Evolutionary conservation across 2,888 invertebrate genomes (phyloP).

Genomic region (Heliconius charithonia): DNA sequence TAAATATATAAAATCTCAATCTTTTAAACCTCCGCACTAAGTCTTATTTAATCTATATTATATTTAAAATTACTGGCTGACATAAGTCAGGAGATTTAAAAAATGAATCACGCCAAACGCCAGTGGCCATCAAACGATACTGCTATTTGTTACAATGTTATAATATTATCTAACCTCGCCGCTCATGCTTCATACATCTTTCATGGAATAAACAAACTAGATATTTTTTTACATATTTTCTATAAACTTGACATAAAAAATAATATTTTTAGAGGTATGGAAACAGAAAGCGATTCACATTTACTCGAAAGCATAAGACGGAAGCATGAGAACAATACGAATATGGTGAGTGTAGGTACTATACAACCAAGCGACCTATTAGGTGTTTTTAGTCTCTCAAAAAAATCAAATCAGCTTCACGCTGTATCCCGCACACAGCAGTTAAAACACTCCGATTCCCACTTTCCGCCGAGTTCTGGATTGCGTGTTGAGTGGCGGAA

Average conservation of each 20-base stretch:
- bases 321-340: constrained; percentile 60
- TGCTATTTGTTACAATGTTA: constrained; percentile 14
- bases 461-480: no score
- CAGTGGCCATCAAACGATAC: background rate
- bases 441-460: no score
- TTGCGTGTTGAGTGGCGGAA: no score
- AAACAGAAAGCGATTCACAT: constrained; percentile 62
- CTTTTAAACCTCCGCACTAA: background rate
- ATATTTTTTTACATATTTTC: background rate
- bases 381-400: no score
- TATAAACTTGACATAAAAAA: background rate
- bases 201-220: constrained; percentile 32
- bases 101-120: constrained; percentile 5
- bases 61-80: background rate
- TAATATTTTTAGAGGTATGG: constrained; percentile 55
- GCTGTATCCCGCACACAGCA: no score
- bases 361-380: background rate
- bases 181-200: constrained; percentile 5
- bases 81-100: constrained; percentile 17
- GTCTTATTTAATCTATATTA: constrained; percentile 1
- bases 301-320: constrained; percentile 62
- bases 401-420: no score
- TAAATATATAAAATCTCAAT: background rate
- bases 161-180: background rate
- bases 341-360: constrained; percentile 4